A percentile compares a stretch with the other conserved stretches of the same genome.
These are phyloP conservation scores for Diabrotica balteata DNA, from an alignment of 2,888 invertebrate genomes.

Conservation along the genomic window DNA sequence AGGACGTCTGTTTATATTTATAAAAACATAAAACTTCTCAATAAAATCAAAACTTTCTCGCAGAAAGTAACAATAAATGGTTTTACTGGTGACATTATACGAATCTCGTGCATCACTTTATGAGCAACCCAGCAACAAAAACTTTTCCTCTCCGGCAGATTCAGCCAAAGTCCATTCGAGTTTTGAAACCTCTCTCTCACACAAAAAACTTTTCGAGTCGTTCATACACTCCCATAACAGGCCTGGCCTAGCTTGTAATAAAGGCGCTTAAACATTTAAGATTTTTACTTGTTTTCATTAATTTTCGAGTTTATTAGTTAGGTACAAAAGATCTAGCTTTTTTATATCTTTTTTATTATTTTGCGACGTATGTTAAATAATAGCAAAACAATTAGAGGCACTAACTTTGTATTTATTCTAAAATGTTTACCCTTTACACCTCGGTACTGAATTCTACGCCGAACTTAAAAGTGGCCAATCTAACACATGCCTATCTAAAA, in stretches of 20 bases:
- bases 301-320: not conserved
- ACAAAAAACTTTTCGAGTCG: conserved; percentile 14
- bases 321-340: not conserved
- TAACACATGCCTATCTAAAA: too few species aligned
- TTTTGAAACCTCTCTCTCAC: conserved; percentile 13
- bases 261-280: too few species aligned
- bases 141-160: not conserved
- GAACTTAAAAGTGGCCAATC: too few species aligned
- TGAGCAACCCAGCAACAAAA: conserved; percentile 8
- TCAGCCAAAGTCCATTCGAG: conserved; percentile 8
- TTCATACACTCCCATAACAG: conserved; percentile 1
- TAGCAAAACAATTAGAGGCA: too few species aligned
- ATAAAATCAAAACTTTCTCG: not conserved
- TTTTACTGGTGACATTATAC: not conserved
- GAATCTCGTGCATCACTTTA: conserved; percentile 1
- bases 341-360: not conserved
- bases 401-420: too few species aligned
- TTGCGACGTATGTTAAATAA: not conserved
- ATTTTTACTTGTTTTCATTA: too few species aligned
- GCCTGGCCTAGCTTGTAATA: not conserved
- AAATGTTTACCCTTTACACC: too few species aligned
- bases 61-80: not conserved
- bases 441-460: too few species aligned
- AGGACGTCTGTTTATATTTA: too few species aligned
- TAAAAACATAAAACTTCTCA: not conserved